Evolutionary conservation across 2,888 invertebrate species (phyloP).

Genomic region (Timema cristinae): DNA sequence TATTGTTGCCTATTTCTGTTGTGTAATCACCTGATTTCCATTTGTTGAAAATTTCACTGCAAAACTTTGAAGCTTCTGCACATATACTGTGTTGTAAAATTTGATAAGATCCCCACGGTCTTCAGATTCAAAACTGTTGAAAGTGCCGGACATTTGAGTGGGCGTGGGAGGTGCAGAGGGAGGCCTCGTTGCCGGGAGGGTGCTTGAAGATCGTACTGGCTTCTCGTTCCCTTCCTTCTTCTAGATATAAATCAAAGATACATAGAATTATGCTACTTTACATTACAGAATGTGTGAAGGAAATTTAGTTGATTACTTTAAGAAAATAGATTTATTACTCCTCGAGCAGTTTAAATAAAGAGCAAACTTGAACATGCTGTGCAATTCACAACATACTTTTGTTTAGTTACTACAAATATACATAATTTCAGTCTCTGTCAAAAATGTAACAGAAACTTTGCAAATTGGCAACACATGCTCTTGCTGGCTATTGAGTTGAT

Average conservation of each 20-base stretch:
- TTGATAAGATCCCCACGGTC: slow-evolving; percentile 85
- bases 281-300: neutral
- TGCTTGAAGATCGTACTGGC: slow-evolving; percentile 47
- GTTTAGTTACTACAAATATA: too few relatives aligned
- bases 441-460: too few relatives aligned
- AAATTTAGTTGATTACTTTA: neutral
- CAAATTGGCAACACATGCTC: too few relatives aligned
- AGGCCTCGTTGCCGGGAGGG: slow-evolving; percentile 48
- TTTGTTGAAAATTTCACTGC: slow-evolving; percentile 60
- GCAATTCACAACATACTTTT: too few relatives aligned
- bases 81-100: slow-evolving; percentile 91
- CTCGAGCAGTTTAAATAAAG: too few relatives aligned
- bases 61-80: slow-evolving; percentile 75
- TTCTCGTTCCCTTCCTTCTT: neutral
- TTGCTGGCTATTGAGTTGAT: too few relatives aligned
- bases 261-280: too few relatives aligned
- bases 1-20: too few relatives aligned
- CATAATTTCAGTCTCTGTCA: too few relatives aligned
- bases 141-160: slow-evolving; percentile 52
- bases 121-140: slow-evolving; percentile 49
- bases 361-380: too few relatives aligned
- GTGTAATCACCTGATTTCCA: neutral
- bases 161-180: slow-evolving; percentile 52
- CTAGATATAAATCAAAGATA: too few relatives aligned
- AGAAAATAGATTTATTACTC: neutral